Conservation (phyloP, 2,113 vertebrate genomes). For the Phalacrocorax carbo region DNA sequence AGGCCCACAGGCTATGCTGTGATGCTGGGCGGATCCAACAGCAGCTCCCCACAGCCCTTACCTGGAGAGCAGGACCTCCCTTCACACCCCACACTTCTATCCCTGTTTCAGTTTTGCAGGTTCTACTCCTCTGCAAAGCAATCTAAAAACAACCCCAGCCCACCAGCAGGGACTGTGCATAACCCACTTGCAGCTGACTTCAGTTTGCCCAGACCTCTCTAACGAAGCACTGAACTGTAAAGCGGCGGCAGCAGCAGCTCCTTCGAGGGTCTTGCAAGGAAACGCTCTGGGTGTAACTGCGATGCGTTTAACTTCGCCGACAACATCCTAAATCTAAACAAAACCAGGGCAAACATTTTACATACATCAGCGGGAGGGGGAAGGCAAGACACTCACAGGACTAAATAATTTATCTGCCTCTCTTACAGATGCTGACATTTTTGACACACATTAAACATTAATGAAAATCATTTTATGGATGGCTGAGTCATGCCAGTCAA, state of each 20-base stretch:
- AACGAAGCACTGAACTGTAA: rapidly evolving
- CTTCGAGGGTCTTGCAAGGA: background rate
- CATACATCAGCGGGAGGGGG: background rate
- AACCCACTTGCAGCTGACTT: background rate
- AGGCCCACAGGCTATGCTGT: rapidly evolving
- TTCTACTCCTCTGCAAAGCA: background rate
- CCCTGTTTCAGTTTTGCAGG: background rate
- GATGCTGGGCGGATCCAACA: background rate
- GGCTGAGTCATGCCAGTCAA: conserved; percentile 61
- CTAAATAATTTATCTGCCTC: conserved; percentile 70
- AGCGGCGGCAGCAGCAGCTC: rapidly evolving
- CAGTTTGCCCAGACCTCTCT: background rate
- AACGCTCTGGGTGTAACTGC: background rate
- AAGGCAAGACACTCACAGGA: background rate
- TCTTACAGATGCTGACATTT: conserved; percentile 46
- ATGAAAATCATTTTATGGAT: conserved; percentile 63
- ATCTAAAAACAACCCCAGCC: background rate
- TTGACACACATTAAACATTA: conserved; percentile 71
- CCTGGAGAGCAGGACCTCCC: background rate
- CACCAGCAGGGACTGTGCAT: background rate
- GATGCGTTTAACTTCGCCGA: background rate
- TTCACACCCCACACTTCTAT: background rate
- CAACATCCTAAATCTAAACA: conserved; percentile 8
- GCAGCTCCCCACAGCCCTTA: background rate
- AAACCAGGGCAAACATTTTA: conserved; percentile 11